Base-by-base conservation (phyloP, 1,140 invertebrate genomes). In the Dolichoris vasculosae region DNA sequence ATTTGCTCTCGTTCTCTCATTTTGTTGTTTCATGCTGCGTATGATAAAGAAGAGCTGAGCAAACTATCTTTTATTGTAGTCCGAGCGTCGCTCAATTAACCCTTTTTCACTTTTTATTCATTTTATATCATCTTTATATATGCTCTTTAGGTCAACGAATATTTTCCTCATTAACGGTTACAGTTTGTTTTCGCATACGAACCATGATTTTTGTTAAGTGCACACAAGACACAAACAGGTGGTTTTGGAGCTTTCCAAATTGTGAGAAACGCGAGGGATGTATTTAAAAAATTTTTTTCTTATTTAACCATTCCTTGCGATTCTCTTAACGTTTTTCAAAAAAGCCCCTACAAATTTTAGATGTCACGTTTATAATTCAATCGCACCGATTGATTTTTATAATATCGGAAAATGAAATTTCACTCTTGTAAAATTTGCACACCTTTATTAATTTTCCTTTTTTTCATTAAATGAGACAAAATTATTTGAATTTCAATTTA, bases 221-320 rank as follows among this genome's bases (percentile, higher is more conserved):
- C 90, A 91, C 90, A 91, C 89, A 84, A 90, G 90, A 91, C 90
- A 91, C 89, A 90, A 87, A 91, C 88, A 91, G 89, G 90, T 90
- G 88, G 88, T 89, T 84, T 88, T 75, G 83, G 86, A 79, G 63
- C n/a, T 81, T 81, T 43, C 43, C 43, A 46, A 46, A 13, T n/a
- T n/a, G 43, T 46, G 43, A 46, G 43, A 46, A 46, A 46, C 43
- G 43, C 13, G 43, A 46, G 13, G 43, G 43, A 46, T 7, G 43
- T 13, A 46, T 46, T 46, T 46, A 46, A 46, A 46, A 46, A 46
- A 46, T 40, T 9, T 26, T 69, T 69, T 35, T 69, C 15, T 69
- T 69, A 32, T 69, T 69, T 69, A 3, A 8, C 15, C 6, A 23
- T 59, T n/a, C 55, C 55, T 59, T 59, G 23, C 23, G 17, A 59